Evolutionary conservation across 2,888 invertebrate species (phyloP), one percentile per base, ranked within the genome.

Genomic region (Troides aeacus): DNA sequence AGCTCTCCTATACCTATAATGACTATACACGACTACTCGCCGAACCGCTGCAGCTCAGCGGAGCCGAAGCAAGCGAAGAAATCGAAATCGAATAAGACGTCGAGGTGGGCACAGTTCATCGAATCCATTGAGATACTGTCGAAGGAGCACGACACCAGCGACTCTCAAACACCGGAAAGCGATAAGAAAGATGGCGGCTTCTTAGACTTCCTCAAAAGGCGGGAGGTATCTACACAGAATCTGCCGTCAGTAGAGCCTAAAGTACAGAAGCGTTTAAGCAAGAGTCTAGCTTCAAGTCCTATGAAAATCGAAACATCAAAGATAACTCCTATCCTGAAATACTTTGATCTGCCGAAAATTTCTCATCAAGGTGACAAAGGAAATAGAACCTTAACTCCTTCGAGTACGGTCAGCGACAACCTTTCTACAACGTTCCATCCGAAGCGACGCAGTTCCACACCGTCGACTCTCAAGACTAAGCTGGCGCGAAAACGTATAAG

Each of bases 401-500:
- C 81, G 0, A 75, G 72, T 0, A 64, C 81, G 1, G 69, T 88
- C 0, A 90, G 89, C 62, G 88, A 90, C 0, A 86, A 84, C 56
- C 61, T 88, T 0, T 68, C 86, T 0, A 85, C 81, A 2, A 79
- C 87, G 71, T 73, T 81, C 0, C 78, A 88, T 1, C 86, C 88
- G 0, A 91, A 88, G 64, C 72, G 93, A 0, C 76, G 92, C 0
- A 86, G 88, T 21, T 92, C 92, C 0, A 90, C 91, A 0, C 92
- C 91, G 0, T 76, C 83, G 0, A 82, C 83, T 0, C 58, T 76
- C 0, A 81, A 81, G 66, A 58, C 69, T 0, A 69, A 72, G 53
- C 64, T 83, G 0, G 75, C 78, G 0, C 81, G 84, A 8, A 89
- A 85, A 61, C 68, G 86, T 0, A 80, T 86, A 0, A 80, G 82